A percentile compares a stretch with the other conserved stretches of the same genome.
These are phyloP conservation scores for Tiliacea aurago DNA, from an alignment of 2,888 invertebrate genomes.

Conservation along the genomic window DNA sequence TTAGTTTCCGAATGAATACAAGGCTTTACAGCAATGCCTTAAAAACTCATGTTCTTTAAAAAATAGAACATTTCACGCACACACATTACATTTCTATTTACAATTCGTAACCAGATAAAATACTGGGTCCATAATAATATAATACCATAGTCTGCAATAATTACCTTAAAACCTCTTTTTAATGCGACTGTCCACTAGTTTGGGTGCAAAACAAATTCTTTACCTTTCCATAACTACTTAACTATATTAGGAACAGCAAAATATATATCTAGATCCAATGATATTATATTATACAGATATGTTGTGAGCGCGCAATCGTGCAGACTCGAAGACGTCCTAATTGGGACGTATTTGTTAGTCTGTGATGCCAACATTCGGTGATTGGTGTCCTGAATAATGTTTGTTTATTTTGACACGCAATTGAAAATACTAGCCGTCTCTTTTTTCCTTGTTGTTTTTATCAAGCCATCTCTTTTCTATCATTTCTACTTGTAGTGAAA, in stretches of 20 bases:
- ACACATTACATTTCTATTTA: slow-evolving; percentile 59
- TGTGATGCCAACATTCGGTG: too few relatives aligned
- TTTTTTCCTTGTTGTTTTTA: too few relatives aligned
- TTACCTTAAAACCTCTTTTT: background rate
- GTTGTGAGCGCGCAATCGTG: too few relatives aligned
- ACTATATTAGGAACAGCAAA: slow-evolving; percentile 14
- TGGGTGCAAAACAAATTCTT: slow-evolving; percentile 4
- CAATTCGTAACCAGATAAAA: slow-evolving; percentile 41
- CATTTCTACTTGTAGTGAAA: too few relatives aligned
- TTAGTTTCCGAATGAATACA: slow-evolving; percentile 1
- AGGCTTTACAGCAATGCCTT: slow-evolving; percentile 15
- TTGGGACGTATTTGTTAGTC: too few relatives aligned
- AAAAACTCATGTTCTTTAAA: slow-evolving; percentile 20
- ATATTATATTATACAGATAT: too few relatives aligned
- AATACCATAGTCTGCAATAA: slow-evolving; percentile 19
- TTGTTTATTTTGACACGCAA: too few relatives aligned
- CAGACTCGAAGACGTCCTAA: too few relatives aligned
- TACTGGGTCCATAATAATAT: slow-evolving; percentile 45
- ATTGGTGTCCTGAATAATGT: too few relatives aligned
- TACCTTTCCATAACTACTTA: slow-evolving; percentile 37
- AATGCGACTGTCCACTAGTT: slow-evolving; percentile 17
- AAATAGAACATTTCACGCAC: slow-evolving; percentile 38
- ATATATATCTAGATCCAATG: slow-evolving; percentile 11
- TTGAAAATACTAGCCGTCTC: too few relatives aligned
- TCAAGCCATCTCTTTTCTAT: too few relatives aligned